A percentile compares a stretch with the other conserved stretches of the same genome.
These are phyloP conservation scores for Beaufortia kweichowensis DNA, from an alignment of 2,113 vertebrate genomes.

Conservation along the genomic window DNA sequence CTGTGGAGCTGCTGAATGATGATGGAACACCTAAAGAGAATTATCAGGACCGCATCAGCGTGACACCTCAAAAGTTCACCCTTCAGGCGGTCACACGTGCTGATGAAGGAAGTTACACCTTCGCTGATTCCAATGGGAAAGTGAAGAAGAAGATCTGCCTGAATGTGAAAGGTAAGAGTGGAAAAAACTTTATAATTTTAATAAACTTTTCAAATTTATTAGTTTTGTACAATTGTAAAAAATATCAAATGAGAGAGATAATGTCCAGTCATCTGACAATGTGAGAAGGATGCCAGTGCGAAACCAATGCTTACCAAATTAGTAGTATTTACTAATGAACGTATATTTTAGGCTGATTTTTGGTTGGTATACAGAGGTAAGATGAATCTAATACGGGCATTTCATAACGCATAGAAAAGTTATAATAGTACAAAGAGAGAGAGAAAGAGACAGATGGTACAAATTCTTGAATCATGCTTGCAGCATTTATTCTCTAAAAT, in stretches of 20 bases:
- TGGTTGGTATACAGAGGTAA: background rate
- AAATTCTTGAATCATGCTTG: conserved; percentile 18
- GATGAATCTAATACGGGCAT: background rate
- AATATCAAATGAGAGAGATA: no score
- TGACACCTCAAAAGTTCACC: conserved; percentile 47
- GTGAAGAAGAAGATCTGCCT: conserved; percentile 71
- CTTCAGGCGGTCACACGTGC: conserved; percentile 61
- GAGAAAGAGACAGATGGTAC: background rate
- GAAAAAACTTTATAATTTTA: background rate
- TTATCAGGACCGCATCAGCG: conserved; percentile 63
- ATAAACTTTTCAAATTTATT: no score
- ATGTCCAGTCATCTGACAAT: no score
- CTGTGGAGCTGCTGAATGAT: conserved; percentile 59
- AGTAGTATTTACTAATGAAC: no score
- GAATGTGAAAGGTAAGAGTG: conserved; percentile 72
- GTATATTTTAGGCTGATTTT: no score
- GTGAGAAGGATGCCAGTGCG: no score
- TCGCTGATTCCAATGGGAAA: conserved; percentile 55
- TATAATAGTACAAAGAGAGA: background rate
- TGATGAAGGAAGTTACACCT: conserved; percentile 75
- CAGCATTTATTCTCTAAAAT: conserved; percentile 26
- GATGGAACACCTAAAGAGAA: conserved; percentile 26
- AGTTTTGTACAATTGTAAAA: no score
- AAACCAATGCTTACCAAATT: no score
- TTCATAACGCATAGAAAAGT: conserved; percentile 10